Conservation (phyloP, 1,140 invertebrate species). For the Arctopsyche grandis region DNA sequence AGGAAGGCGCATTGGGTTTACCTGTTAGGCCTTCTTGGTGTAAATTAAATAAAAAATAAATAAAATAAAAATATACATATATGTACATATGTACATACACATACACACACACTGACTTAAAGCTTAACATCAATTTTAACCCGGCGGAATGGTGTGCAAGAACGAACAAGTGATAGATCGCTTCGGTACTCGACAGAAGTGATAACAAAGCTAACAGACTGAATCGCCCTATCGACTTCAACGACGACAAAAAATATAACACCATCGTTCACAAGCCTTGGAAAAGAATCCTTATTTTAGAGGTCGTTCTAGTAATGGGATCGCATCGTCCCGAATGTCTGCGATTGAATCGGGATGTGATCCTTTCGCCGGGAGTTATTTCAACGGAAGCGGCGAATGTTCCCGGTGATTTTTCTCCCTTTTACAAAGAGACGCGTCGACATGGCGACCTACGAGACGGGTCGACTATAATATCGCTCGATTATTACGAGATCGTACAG, state of each 20-base stretch:
- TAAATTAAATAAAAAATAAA: too few relatives aligned
- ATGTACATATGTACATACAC: too few relatives aligned
- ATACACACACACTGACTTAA: too few relatives aligned
- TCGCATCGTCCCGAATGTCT: conserved; percentile 10
- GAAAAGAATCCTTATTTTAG: neutral
- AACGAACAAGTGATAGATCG: too few relatives aligned
- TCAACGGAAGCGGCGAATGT: neutral
- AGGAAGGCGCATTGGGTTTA: too few relatives aligned
- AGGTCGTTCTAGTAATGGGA: neutral
- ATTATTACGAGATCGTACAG: neutral
- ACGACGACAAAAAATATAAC: neutral
- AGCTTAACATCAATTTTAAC: too few relatives aligned
- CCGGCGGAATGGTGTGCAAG: too few relatives aligned
- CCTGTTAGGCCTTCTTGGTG: too few relatives aligned
- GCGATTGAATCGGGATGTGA: neutral
- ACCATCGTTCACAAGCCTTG: neutral
- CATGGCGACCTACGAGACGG: neutral
- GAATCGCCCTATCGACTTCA: too few relatives aligned
- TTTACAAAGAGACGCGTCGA: neutral
- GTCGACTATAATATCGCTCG: neutral
- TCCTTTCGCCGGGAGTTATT: neutral
- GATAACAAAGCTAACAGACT: too few relatives aligned
- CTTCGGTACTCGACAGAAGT: too few relatives aligned
- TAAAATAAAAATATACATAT: too few relatives aligned
- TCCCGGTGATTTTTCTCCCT: neutral